These are phyloP conservation scores for Ectemnius continuus DNA, from an alignment of 2,888 invertebrate genomes.

Conservation along the genomic window DNA sequence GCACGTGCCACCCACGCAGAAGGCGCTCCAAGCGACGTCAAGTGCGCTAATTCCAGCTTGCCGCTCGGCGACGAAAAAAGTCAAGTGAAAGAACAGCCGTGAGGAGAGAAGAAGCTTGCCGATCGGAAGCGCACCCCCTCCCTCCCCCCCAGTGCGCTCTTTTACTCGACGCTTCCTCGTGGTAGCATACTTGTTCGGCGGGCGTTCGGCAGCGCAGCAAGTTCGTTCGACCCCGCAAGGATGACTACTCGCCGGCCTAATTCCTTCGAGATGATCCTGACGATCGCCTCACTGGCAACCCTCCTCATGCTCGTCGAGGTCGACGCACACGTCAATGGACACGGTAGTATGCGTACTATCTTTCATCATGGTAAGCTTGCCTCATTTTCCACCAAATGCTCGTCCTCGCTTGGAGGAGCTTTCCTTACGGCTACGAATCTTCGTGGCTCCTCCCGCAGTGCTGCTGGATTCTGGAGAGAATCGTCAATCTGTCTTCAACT, in stretches of 20 bases:
- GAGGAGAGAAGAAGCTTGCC: neutral
- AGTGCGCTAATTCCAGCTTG: slow-evolving; percentile 55
- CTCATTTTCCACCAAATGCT: neutral
- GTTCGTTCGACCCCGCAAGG: slow-evolving; percentile 40
- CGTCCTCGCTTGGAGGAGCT: neutral
- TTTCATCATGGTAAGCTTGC: slow-evolving; percentile 50
- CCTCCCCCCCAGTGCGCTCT: neutral
- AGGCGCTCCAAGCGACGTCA: slow-evolving; percentile 63
- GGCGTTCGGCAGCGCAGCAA: slow-evolving; percentile 14
- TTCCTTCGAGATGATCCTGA: slow-evolving; percentile 49
- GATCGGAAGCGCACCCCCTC: neutral
- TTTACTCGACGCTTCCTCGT: neutral
- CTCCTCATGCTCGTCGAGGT: slow-evolving; percentile 50
- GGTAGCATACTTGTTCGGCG: slow-evolving; percentile 4
- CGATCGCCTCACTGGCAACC: slow-evolving; percentile 48
- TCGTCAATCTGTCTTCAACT: neutral
- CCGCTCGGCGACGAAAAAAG: slow-evolving; percentile 33
- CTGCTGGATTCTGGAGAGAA: neutral
- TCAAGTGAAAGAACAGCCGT: slow-evolving; percentile 28
- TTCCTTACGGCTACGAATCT: neutral
- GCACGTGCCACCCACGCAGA: slow-evolving; percentile 73
- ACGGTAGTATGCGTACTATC: slow-evolving; percentile 32
- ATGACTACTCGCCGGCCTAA: slow-evolving; percentile 47
- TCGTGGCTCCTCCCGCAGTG: neutral
- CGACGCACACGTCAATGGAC: slow-evolving; percentile 51